Conservation (phyloP, 92 coral and sea anemone species). For the Porites divaricata region DNA sequence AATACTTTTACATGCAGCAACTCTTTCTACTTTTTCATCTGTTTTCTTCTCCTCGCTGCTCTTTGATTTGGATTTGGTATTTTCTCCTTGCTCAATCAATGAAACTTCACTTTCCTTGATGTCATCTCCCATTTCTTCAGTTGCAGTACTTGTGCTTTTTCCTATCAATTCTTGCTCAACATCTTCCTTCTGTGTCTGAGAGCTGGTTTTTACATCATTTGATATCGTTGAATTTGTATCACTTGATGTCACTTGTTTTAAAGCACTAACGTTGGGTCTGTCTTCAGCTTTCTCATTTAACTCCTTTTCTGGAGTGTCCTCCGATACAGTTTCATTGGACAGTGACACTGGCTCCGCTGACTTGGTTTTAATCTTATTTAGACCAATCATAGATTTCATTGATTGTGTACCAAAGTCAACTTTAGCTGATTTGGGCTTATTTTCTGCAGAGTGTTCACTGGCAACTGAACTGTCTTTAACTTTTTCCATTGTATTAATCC, state of each 20-base stretch:
- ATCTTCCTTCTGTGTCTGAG: background rate
- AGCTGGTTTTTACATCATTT: background rate
- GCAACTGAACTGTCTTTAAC: slow-evolving; percentile 19
- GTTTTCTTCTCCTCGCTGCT: background rate
- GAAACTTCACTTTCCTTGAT: background rate
- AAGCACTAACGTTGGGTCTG: background rate
- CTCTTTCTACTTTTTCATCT: slow-evolving; percentile 1
- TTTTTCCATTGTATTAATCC: slow-evolving; percentile 5
- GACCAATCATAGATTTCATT: slow-evolving; percentile 70
- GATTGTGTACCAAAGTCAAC: slow-evolving; percentile 81
- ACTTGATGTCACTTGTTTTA: too few species aligned
- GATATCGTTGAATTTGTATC: slow-evolving; percentile 18
- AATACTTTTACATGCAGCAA: background rate
- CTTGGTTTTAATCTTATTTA: slow-evolving; percentile 54
- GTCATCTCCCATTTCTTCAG: background rate
- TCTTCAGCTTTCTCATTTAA: background rate
- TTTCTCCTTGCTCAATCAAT: background rate
- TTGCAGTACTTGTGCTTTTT: background rate
- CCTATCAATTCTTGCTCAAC: background rate
- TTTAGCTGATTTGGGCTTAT: slow-evolving; percentile 23
- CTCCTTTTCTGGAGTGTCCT: background rate
- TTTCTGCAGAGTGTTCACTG: background rate
- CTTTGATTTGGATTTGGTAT: slow-evolving; percentile 7
- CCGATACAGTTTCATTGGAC: background rate
- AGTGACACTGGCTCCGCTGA: background rate